Evolutionary conservation across 2,113 vertebrate species (phyloP), one percentile per base, ranked within the genome.

Genomic region (Zosterops hypoxanthus): DNA sequence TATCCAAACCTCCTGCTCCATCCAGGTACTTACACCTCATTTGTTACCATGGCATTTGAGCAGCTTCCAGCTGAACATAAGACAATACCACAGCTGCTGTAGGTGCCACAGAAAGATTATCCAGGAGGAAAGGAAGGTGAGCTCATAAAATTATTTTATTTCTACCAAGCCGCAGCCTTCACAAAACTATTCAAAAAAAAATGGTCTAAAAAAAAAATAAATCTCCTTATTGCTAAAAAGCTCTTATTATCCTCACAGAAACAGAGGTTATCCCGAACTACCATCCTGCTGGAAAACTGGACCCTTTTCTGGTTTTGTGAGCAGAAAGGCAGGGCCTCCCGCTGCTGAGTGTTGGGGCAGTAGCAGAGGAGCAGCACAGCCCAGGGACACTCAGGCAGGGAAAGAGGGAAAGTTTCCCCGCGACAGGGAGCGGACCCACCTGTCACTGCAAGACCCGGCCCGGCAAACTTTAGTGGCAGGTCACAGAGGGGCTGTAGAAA

Each of bases 11-110:
- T 77, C 83, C 84, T 60, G 60, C 18, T 83, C 95, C 24, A 4
- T 4, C 41, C 82, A 93, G 92, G 94, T 95, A 75, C 92, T 95
- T 94, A 93, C 24, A 75, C 69, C 92, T 97, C 88, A 90, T 93
- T 88, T 86, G 91, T 97, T 94, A 94, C 95, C 95, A 95, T 92
- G 91, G 86, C 80, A 90, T 47, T 49, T 86, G 95, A 95, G 94
- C 86, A 83, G 94, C 95, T 97, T 93, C 88, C 82, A 85, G 85
- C 90, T 65, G 82, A 86, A 93, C 24, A 4, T 6, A 22, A 70
- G 44, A 82, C 75, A 93, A 86, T 49, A 66, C 60, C 71, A 53
- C 46, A 70, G 76, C 36, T 57, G 90, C 90, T 70, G 82, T 12
- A 49, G 85, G 72, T 94, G 92, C 69, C 71, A 88, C 70, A 39